phyloP scores from a whole-genome alignment of 2,888 invertebrate species.

The Emesis castigata region DNA sequence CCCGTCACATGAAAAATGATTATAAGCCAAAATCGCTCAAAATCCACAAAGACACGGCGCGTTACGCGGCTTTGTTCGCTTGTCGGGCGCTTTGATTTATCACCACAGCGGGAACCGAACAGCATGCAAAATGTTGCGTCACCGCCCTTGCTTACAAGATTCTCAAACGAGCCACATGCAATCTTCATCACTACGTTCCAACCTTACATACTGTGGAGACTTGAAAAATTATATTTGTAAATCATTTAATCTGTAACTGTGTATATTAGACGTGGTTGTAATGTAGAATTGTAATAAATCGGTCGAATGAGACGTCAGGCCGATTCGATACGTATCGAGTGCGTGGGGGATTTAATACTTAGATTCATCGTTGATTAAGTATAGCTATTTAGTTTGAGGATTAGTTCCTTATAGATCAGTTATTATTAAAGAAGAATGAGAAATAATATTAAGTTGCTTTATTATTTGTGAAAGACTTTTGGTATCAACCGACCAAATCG shows the following conservation, averaged over 20 bases:
- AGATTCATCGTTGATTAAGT: slow-evolving; percentile 83
- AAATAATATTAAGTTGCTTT: neutral
- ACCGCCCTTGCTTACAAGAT: slow-evolving; percentile 75
- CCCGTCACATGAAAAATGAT: slow-evolving; percentile 82
- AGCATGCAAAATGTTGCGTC: slow-evolving; percentile 86
- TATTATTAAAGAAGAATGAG: slow-evolving; percentile 50
- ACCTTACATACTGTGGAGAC: slow-evolving; percentile 54
- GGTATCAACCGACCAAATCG: neutral
- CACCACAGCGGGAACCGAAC: slow-evolving; percentile 77
- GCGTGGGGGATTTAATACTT: slow-evolving; percentile 80
- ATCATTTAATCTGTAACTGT: slow-evolving; percentile 68
- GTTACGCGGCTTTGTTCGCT: slow-evolving; percentile 86
- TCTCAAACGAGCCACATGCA: slow-evolving; percentile 71
- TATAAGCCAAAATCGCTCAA: slow-evolving; percentile 84
- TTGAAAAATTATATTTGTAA: neutral
- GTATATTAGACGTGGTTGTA: slow-evolving; percentile 66
- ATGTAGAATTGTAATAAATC: slow-evolving; percentile 80
- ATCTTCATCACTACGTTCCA: slow-evolving; percentile 26
- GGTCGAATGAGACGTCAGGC: slow-evolving; percentile 85
- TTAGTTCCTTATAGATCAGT: slow-evolving; percentile 68
- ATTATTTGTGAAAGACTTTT: neutral
- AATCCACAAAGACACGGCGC: slow-evolving; percentile 86
- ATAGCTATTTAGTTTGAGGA: slow-evolving; percentile 81
- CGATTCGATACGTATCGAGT: slow-evolving; percentile 83
- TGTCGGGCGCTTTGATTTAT: slow-evolving; percentile 83